phyloP scores from a whole-genome alignment of 2,797 vertebrate species.

The Poecilia gillii region DNA sequence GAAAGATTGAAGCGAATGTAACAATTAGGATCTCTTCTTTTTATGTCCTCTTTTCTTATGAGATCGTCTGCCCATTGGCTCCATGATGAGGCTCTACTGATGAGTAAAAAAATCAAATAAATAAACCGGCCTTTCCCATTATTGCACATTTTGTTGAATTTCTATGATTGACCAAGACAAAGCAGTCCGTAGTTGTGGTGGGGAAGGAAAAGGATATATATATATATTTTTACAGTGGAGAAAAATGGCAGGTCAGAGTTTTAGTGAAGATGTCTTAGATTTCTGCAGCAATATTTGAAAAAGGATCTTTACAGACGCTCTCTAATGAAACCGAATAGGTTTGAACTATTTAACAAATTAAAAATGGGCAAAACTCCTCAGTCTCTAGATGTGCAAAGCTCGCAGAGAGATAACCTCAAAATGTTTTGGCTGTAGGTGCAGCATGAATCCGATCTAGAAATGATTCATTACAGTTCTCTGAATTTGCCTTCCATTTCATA shows the following conservation, averaged over 20 bases:
- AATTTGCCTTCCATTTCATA: background rate
- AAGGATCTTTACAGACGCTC: background rate
- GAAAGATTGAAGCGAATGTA: constrained; percentile 45
- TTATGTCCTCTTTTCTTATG: constrained; percentile 20
- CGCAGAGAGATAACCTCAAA: background rate
- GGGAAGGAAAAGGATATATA: background rate
- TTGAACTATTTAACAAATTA: background rate
- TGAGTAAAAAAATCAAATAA: background rate
- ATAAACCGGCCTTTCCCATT: background rate
- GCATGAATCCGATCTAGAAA: background rate
- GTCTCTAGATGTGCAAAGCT: background rate
- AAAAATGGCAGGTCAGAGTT: too few species aligned
- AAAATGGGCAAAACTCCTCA: background rate
- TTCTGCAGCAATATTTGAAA: background rate
- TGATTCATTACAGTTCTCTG: background rate
- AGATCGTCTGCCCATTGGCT: background rate
- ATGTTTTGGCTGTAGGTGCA: background rate
- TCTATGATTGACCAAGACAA: background rate
- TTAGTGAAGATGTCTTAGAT: background rate
- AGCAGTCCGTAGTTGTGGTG: background rate
- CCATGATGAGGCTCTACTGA: constrained; percentile 4
- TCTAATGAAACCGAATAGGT: background rate
- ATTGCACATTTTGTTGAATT: background rate
- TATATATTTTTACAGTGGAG: too few species aligned
- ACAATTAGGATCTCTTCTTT: constrained; percentile 29